Base-by-base conservation (phyloP, 2,113 vertebrate genomes). In the Serinus canaria region DNA sequence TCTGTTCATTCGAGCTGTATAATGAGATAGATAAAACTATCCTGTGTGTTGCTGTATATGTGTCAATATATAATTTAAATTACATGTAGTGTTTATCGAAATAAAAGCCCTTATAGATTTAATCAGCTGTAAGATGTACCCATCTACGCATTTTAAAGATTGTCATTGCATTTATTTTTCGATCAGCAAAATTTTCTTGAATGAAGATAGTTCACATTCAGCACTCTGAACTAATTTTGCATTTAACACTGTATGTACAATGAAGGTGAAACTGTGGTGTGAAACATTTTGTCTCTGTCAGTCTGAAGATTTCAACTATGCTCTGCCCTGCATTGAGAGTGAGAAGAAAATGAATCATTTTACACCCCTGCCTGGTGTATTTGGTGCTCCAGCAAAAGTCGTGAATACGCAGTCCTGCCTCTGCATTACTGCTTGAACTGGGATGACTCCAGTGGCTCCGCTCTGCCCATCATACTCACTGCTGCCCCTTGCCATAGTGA, bases 401-500 rank as follows among this genome's bases (percentile, higher is more conserved):
- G 0, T 87, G 82, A 84, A 93, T 46, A 83, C 8, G 14, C 44
- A 92, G 76, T 58, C 46, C 31, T 87, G 64, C 56, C 35, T 83
- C 68, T 90, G 83, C 64, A 15, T 35, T 63, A 21, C 59, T 74
- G 60, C 77, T 77, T 68, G 73, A 84, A 72, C 8, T 82, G 66
- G 76, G 80, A 64, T 81, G 72, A 59, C 83, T 90, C 77, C 89
- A 49, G 53, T 89, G 90, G 28, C 56, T 92, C 76, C 7, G 8
- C 72, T 64, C 41, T 87, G 83, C 83, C 93, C 83, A 11, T 41
- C 3, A 7, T 49, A 75, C 94, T 94, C 90, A 50, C 64, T 96
- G 90, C 90, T 95, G 95, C 92, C 95, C 80, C 92, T 96, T 93
- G 79, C 68, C 86, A 93, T 3, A 30, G 41, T 27, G 23, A 41